Evolutionary conservation across 2,797 vertebrate genomes (phyloP).

Genomic region (Rhabdophis nuchalis): DNA sequence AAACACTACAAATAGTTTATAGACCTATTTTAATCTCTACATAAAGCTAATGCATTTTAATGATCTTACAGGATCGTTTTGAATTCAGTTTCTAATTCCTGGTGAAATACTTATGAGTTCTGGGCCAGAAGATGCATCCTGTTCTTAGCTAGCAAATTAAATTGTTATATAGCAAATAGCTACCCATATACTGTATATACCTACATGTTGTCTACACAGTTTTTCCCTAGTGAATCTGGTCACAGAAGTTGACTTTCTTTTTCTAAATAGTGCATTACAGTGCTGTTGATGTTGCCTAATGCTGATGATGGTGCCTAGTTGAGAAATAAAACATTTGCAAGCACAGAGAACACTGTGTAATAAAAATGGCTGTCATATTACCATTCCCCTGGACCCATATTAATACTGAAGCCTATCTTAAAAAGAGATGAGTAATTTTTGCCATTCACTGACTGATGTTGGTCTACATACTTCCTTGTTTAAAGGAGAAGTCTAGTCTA

Average conservation of each 20-base stretch:
- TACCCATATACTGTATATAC: not conserved
- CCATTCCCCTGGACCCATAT: not conserved
- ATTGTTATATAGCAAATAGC: slow-evolving; percentile 8
- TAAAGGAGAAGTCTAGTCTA: not conserved
- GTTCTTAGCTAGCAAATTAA: not conserved
- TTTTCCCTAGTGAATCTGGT: not conserved
- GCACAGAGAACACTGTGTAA: not conserved
- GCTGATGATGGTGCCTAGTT: not conserved
- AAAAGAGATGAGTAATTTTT: not conserved
- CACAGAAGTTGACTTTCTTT: not conserved
- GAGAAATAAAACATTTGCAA: not conserved
- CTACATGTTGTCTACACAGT: not conserved
- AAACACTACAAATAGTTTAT: slow-evolving; percentile 47
- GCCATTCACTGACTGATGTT: not conserved
- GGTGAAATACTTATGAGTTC: not conserved
- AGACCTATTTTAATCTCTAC: slow-evolving; percentile 42
- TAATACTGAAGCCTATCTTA: not conserved
- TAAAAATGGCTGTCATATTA: not conserved
- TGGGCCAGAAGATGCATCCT: not conserved
- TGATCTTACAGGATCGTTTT: slow-evolving; percentile 36
- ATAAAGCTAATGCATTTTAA: slow-evolving; percentile 6
- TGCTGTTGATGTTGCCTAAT: not conserved
- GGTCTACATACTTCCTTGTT: not conserved
- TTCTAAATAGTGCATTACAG: slow-evolving; percentile 38
- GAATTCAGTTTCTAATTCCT: not conserved